Base-by-base conservation (phyloP, 2,113 vertebrate genomes). In the Carettochelys insculpta region DNA sequence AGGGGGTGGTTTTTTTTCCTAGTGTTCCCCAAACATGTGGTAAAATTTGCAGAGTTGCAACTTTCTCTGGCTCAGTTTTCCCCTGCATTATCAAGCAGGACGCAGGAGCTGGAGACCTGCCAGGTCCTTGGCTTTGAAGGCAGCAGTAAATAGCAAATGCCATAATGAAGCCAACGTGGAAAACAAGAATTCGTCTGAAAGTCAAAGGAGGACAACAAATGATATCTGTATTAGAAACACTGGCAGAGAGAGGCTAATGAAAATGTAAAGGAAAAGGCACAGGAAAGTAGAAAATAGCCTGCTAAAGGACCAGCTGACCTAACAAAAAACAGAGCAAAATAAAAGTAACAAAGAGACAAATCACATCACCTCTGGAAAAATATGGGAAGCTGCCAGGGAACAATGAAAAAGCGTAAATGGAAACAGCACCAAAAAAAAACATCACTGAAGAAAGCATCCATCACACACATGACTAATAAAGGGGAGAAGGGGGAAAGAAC, bases 1-100 rank as follows among this genome's bases (percentile, higher is more conserved):
- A 22, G 38, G 84, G 50, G 8, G 81, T 50, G 48, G 88, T 8
- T 22, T 5, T 22, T 34, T 61, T 13, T 34, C 22, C 34, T 90
- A 52, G 47, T 94, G 11, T 48, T 93, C 29, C 22, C 34, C 50
- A 31, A 50, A 54, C 58, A 48, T 22, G 31, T 22, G 76, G 73
- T 4, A 77, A 77, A 11, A 5, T 54, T n/a, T 89, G 86, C 80
- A 90, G 19, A 27, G 68, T 25, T 24, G 38, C 41, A 73, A 41
- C 41, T 27, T 73, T 1, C 80, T 19, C 61, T 65, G 34, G 61
- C 17, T 92, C 52, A 48, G 34, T 88, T 90, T 91, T 48, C 86
- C 77, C 65, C 91, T 93, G 93, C 83, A 22, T 78, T 54, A 81
- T 90, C 71, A 94, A 31, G n/a, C 41, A 79, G 88, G 41, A 53